Base-by-base conservation (phyloP, 2,113 vertebrate genomes). In the Chlamydotis undulata region DNA sequence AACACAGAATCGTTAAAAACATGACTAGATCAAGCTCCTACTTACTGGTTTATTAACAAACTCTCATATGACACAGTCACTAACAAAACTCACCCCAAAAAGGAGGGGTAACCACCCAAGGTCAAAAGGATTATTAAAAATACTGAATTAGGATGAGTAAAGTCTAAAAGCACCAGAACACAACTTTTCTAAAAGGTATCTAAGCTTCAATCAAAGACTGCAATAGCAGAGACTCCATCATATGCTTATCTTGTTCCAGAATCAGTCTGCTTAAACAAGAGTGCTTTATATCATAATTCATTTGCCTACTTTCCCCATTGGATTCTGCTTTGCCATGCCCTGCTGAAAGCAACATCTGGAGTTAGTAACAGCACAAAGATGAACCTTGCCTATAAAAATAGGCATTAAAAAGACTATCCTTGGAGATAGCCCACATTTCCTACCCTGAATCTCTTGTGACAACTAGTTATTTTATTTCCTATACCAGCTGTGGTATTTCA, bases 261-360 rank as follows among this genome's bases (percentile, higher is more conserved):
- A 49, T 19, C 45, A 70, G 17, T 56, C 37, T 59, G 28, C 19
- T 55, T 69, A 55, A 84, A 73, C 11, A 80, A 11, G 69, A 91
- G 16, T 45, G 41, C 33, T 84, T 68, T 49, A 22, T 41, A 56
- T 12, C 16, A 28, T 22, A 59, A 75, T 60, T 68, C 33, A 24
- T 65, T 60, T 79, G 15, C 16, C 39, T 89, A 9, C 60, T 79
- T 70, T 83, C 31, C 55, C 79, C 37, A 19, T 6, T 45, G 33
- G 23, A 47, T 67, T 84, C 64, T 75, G 49, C 33, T 82, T 59
- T 26, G 45, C 60, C 43, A 6, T 89, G 84, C 47, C 56, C 67
- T 47, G 13, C 41, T 92, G 18, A 67, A 83, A 94, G 77, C 35
- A 90, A 69, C 86, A 89, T 80, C 76, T 92, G 79, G 89, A 90